Evolutionary conservation across 2,113 vertebrate species (phyloP), one percentile per base, ranked within the genome.

Genomic region (Macquaria australasica): DNA sequence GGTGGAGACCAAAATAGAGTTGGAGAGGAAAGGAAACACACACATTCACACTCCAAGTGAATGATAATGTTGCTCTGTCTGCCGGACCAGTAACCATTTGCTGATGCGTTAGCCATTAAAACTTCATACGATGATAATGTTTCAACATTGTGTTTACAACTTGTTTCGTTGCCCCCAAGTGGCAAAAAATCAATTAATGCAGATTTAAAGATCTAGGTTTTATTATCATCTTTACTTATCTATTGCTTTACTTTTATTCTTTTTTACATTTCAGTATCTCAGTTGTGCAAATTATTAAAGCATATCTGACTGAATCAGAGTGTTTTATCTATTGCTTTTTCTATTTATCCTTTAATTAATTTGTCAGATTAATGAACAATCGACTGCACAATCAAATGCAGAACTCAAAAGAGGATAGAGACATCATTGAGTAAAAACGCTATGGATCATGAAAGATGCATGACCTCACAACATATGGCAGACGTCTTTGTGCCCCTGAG

Each of bases 391-490:
- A 64, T 58, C 11, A 82, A 60, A 53, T 14, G 18, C 37, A 34
- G 5, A 34, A 0, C 6, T n/a, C 34, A 15, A 28, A 53, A 39
- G n/a, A 50, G 6, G 1, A 60, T 15, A 15, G 18, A 71, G 28
- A 75, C 62, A 48, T 25, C 37, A 50, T 5, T 11, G 12, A 39
- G 25, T 23, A 53, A 31, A 10, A 77, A 53, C 5, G 0, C 4
- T 45, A n/a, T 1, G 18, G 34, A 14, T 56, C 9, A 12, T 20
- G 6, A 20, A n/a, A 48, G 14, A 18, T 34, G 41, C 16, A 39
- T 31, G 69, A 72, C 43, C 25, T 83, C 31, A 58, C 59, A 76
- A 12, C 67, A 68, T 55, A n/a, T 34, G 51, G 60, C 23, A 55
- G 59, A 64, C 73, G 45, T 60, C 37, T 73, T 79, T 51, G 58